phyloP scores from a whole-genome alignment of 2,888 invertebrate genomes.

The Cynaeus angustus region DNA sequence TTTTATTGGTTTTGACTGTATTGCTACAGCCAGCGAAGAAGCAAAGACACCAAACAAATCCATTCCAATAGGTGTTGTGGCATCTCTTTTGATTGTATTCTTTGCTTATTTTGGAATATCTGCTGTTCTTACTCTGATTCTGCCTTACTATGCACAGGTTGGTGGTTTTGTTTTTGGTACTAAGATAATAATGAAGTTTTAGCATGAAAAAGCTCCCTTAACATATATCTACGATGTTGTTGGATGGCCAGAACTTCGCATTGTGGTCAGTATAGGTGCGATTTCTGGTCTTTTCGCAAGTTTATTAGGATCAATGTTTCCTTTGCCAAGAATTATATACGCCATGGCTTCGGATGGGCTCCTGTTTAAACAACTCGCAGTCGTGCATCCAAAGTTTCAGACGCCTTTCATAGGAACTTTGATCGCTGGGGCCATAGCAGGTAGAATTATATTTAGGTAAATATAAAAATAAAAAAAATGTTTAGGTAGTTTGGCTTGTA shows the following conservation, averaged over 20 bases:
- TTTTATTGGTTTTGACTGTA: conserved; percentile 95
- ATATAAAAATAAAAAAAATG: neutral
- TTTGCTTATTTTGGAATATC: conserved; percentile 94
- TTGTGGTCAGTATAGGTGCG: conserved; percentile 88
- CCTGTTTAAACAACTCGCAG: conserved; percentile 82
- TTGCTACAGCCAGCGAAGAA: conserved; percentile 91
- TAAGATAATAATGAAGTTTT: neutral
- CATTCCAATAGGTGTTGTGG: conserved; percentile 91
- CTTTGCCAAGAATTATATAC: conserved; percentile 87
- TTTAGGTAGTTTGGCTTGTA: conserved; percentile 83
- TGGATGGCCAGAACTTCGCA: conserved; percentile 85
- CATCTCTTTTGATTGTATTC: conserved; percentile 88
- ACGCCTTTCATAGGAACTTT: conserved; percentile 85
- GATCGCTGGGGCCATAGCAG: conserved; percentile 81
- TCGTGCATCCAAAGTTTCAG: conserved; percentile 80
- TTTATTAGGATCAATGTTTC: conserved; percentile 87
- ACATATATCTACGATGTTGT: conserved; percentile 82
- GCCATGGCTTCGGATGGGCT: conserved; percentile 92
- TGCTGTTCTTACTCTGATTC: conserved; percentile 88
- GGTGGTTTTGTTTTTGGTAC: conserved; percentile 39
- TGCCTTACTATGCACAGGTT: conserved; percentile 87
- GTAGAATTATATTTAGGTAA: conserved; percentile 66
- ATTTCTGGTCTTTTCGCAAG: conserved; percentile 88
- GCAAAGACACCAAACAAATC: conserved; percentile 90
- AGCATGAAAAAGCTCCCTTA: conserved; percentile 76